Evolutionary conservation across 2,888 invertebrate species (phyloP).

Genomic region (Chaetogeoica ovagalla): DNA sequence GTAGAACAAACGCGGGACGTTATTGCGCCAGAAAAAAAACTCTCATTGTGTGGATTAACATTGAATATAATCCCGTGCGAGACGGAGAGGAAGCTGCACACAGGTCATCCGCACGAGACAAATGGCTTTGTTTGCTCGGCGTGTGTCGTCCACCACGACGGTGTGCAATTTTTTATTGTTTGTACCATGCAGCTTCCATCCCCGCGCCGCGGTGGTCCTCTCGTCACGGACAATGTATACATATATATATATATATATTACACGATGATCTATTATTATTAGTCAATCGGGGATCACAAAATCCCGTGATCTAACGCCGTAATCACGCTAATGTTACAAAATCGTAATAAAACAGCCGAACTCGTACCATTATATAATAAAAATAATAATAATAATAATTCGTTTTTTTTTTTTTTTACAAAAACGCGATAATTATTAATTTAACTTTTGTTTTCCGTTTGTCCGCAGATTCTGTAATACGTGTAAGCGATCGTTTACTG

Average conservation of each 20-base stretch:
- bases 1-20: constrained; percentile 18
- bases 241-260: too few relatives aligned
- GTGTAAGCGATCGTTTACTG: constrained; percentile 10
- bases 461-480: constrained; percentile 38
- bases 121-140: constrained; percentile 53
- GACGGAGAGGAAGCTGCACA: neutral
- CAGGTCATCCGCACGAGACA: constrained; percentile 34
- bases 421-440: constrained; percentile 24
- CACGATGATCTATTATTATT: too few relatives aligned
- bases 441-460: constrained; percentile 25
- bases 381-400: neutral
- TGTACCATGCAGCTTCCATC: neutral
- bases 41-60: constrained; percentile 27
- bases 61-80: constrained; percentile 30
- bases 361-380: too few relatives aligned
- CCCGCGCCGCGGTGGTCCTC: neutral
- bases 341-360: too few relatives aligned
- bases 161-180: neutral
- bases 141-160: constrained; percentile 7
- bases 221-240: neutral
- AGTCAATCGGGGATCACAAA: too few relatives aligned
- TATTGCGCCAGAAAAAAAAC: constrained; percentile 29
- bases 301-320: too few relatives aligned
- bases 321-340: too few relatives aligned
- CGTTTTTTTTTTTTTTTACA: neutral